Base-by-base conservation (phyloP, 2,888 invertebrate species). In the Limnephilus auricula region DNA sequence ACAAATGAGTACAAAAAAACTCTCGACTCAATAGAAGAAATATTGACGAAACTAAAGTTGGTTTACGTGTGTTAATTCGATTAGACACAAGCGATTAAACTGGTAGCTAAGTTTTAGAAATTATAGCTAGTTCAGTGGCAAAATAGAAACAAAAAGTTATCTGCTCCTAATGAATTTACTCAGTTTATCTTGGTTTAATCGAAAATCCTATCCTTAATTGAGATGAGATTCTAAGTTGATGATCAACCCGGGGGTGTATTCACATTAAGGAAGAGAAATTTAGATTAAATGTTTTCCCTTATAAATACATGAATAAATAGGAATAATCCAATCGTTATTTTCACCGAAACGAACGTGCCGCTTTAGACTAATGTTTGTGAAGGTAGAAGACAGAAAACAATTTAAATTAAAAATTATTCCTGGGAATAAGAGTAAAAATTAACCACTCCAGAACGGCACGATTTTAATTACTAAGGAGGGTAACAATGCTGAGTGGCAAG, bases 1-100 rank as follows among this genome's bases (percentile, higher is more conserved):
- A 65, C 65, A n/a, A 10, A 65, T 6, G 25, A n/a, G n/a, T 25
- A 65, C 65, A 65, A 25, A 65, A 65, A 65, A 65, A 45, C 45
- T 65, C 25, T 5, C 65, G 25, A 65, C 6, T 65, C 0, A 3
- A 18, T 65, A 65, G 6, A 65, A 65, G 25, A 65, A 65, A 65
- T 25, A n/a, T n/a, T n/a, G 65, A 65, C 65, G n/a, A 65, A 65
- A 65, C 65, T 65, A 25, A 65, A 65, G 65, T 65, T 65, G 65
- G 65, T 65, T 65, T 65, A 65, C n/a, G 65, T n/a, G 65, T n/a
- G n/a, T 65, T 65, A 65, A 65, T 65, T 65, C n/a, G 65, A 65
- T 65, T 65, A 65, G 5, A 65, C n/a, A n/a, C 65, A 25, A 25
- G 65, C 65, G 65, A 65, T 65, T 65, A 65, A 65, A 65, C 25